A percentile compares a stretch with the other conserved stretches of the same genome.
Evolutionary conservation across 2,888 invertebrate genomes (phyloP).

Genomic region (Syrphus vitripennis): DNA sequence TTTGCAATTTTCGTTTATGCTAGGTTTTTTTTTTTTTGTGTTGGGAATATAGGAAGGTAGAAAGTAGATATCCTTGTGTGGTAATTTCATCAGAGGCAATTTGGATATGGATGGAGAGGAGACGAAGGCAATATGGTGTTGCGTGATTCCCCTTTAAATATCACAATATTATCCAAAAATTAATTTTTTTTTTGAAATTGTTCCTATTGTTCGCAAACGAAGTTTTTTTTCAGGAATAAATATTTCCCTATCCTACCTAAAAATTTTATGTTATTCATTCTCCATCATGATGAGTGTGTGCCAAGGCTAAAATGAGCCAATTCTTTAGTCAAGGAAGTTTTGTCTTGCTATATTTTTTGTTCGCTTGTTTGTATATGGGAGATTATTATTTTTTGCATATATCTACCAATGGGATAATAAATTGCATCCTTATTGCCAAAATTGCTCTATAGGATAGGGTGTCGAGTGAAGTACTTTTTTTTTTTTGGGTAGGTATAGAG

Average conservation of each 20-base stretch:
- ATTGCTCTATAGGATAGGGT: constrained; percentile 25
- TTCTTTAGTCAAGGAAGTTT: not conserved
- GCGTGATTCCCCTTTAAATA: constrained; percentile 60
- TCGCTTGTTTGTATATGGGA: constrained; percentile 23
- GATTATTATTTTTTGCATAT: constrained; percentile 66
- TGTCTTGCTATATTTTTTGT: not conserved
- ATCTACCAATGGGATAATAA: constrained; percentile 63
- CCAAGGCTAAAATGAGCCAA: constrained; percentile 55
- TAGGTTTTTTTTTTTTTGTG: constrained; percentile 28
- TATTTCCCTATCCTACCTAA: not conserved
- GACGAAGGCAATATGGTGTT: not conserved
- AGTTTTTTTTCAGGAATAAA: not conserved
- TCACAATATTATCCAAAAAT: constrained; percentile 45
- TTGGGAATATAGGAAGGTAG: too few relatives aligned
- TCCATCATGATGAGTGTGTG: constrained; percentile 43
- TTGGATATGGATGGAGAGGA: not conserved
- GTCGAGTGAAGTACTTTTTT: constrained; percentile 14
- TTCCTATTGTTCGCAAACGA: not conserved
- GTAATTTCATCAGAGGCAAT: constrained; percentile 59
- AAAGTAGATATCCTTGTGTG: constrained; percentile 47
- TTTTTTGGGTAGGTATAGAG: not conserved
- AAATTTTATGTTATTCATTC: not conserved
- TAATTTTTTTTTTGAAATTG: constrained; percentile 47
- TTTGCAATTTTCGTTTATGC: constrained; percentile 50
- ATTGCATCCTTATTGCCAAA: constrained; percentile 66